Evolutionary conservation across 2,113 vertebrate species (phyloP).

Genomic region (Apus apus): DNA sequence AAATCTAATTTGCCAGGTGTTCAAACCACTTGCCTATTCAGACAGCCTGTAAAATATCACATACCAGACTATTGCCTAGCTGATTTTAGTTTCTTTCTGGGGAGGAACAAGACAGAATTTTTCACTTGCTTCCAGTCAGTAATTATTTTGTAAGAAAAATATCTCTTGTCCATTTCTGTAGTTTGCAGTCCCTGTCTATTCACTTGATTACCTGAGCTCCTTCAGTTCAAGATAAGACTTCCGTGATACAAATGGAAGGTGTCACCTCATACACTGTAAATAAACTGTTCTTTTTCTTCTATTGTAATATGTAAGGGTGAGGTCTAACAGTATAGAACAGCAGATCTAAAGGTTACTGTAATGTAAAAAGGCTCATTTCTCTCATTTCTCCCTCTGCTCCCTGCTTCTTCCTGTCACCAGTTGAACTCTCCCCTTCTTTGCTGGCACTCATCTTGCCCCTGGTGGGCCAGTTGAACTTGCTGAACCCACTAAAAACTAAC

Average conservation of each 20-base stretch:
- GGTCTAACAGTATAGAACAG: background rate
- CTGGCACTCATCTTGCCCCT: background rate
- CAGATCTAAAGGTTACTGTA: background rate
- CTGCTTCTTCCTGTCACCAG: background rate
- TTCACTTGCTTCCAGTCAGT: background rate
- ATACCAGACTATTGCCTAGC: background rate
- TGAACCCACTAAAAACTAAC: background rate
- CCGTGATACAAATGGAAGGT: background rate
- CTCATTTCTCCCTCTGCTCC: background rate
- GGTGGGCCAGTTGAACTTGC: background rate
- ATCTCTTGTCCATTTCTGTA: background rate
- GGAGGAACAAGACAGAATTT: background rate
- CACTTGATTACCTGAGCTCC: background rate
- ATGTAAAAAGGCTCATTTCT: background rate
- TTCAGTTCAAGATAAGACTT: background rate
- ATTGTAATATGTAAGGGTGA: background rate
- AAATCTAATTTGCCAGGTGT: background rate
- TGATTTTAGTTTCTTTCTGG: background rate
- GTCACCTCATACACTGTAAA: background rate
- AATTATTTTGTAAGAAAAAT: background rate
- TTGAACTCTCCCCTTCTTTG: background rate
- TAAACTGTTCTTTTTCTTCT: background rate
- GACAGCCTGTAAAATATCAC: background rate
- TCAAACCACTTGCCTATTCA: background rate
- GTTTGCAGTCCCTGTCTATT: background rate